Percentiles rank a stretch among this genome's conserved stretches.
phyloP scores from a whole-genome alignment of 2,888 invertebrate species.

The Cataglyphis altisquamis region DNA sequence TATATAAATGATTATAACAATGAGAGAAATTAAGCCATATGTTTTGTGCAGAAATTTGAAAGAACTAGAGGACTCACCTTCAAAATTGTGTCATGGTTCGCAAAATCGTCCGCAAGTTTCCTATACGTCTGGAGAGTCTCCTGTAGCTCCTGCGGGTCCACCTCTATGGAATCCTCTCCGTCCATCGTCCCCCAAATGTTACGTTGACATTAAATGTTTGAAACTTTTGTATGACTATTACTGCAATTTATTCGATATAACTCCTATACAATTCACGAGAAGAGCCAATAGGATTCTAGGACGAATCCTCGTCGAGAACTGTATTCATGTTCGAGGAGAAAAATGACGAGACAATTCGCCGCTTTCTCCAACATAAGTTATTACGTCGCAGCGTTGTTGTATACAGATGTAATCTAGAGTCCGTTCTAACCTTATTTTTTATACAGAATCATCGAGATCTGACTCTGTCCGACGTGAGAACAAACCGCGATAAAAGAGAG shows the following conservation, averaged over 20 bases:
- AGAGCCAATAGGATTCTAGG: neutral
- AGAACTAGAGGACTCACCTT: constrained; percentile 77
- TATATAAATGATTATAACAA: constrained; percentile 4
- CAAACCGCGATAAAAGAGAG: neutral
- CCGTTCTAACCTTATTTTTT: constrained; percentile 13
- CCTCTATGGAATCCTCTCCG: constrained; percentile 78
- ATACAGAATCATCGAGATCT: neutral
- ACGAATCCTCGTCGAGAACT: neutral
- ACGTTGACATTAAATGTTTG: constrained; percentile 65
- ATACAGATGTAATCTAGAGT: neutral
- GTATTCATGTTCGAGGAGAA: neutral
- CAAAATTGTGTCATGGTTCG: constrained; percentile 85
- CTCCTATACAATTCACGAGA: neutral
- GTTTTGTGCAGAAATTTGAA: neutral
- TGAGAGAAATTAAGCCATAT: neutral
- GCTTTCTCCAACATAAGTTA: neutral
- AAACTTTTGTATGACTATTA: neutral
- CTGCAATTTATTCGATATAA: neutral
- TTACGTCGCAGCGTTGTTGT: constrained; percentile 20
- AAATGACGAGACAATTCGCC: neutral
- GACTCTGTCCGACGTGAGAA: neutral
- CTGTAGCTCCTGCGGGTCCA: constrained; percentile 81
- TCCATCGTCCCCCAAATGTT: constrained; percentile 73
- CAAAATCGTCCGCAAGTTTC: constrained; percentile 83
- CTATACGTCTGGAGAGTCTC: constrained; percentile 83